Percentiles rank a stretch among this genome's conserved stretches.
Evolutionary conservation across 1,140 invertebrate species (phyloP).

Genomic region (Cephus cinctus): DNA sequence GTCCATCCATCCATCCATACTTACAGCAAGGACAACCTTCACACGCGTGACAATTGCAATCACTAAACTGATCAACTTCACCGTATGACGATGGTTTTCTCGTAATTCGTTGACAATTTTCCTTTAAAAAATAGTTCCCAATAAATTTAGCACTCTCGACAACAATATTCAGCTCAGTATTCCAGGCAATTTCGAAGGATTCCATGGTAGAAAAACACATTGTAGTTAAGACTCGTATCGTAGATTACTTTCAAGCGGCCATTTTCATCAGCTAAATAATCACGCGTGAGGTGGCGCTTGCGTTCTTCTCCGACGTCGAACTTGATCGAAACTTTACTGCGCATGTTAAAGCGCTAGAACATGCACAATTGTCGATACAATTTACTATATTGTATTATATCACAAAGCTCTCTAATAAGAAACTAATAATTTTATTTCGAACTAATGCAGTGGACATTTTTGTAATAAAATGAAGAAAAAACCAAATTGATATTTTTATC

Average conservation of each 20-base stretch:
- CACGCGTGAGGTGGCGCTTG: constrained; percentile 26
- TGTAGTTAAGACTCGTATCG: constrained; percentile 13
- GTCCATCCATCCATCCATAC: not conserved
- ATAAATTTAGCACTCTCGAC: not conserved
- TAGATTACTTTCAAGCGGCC: constrained; percentile 31
- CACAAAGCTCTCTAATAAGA: too few relatives aligned
- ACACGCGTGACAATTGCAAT: constrained; percentile 27
- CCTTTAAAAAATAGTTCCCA: constrained; percentile 2
- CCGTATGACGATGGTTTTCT: constrained; percentile 10
- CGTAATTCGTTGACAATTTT: not conserved
- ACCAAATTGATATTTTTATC: too few relatives aligned
- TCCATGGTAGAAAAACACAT: constrained; percentile 35
- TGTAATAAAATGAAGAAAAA: too few relatives aligned
- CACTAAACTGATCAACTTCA: not conserved
- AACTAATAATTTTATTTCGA: too few relatives aligned
- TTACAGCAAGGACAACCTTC: constrained; percentile 33
- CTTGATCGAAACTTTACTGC: too few relatives aligned
- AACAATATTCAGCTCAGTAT: constrained; percentile 17
- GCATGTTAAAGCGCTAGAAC: too few relatives aligned
- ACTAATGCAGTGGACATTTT: too few relatives aligned
- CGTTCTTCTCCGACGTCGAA: too few relatives aligned
- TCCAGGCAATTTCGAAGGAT: constrained; percentile 23
- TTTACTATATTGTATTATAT: too few relatives aligned
- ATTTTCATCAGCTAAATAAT: constrained; percentile 32
- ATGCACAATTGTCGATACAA: too few relatives aligned